Percentiles rank a stretch among this genome's conserved stretches.
These are phyloP conservation scores for Elephantulus edwardii DNA, from an alignment of 2,113 vertebrate species.

Conservation along the genomic window DNA sequence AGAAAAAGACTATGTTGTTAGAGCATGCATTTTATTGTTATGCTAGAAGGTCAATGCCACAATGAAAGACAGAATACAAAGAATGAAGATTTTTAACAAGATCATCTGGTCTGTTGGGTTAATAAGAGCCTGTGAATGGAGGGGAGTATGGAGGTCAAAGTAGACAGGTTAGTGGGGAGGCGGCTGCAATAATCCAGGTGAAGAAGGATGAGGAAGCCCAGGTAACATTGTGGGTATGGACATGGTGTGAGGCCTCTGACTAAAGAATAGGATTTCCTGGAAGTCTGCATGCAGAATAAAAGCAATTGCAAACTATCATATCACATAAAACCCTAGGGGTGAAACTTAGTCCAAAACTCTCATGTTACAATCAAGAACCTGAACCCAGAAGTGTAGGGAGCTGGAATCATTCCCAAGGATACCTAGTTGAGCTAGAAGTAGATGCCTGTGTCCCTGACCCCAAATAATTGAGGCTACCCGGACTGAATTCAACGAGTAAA, in stretches of 20 bases:
- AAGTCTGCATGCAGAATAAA: neutral
- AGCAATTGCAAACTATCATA: neutral
- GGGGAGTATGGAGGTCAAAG: neutral
- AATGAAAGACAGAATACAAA: neutral
- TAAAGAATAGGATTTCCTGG: neutral
- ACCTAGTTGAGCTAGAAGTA: neutral
- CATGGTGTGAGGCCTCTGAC: neutral
- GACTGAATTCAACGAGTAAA: neutral
- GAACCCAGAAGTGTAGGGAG: neutral
- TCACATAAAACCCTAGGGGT: neutral
- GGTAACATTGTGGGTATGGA: rapidly evolving
- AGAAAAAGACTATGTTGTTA: neutral
- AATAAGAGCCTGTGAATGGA: neutral
- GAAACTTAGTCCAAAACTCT: neutral
- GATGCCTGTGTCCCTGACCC: neutral
- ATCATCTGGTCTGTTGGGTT: neutral
- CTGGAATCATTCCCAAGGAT: neutral
- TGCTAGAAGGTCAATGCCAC: neutral
- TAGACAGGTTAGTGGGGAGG: neutral
- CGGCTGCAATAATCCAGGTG: neutral
- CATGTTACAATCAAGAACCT: neutral
- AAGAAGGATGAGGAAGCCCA: neutral
- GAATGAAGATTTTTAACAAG: neutral
- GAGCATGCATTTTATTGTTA: neutral
- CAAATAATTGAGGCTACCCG: neutral